Evolutionary conservation across 2,888 invertebrate species (phyloP), one percentile per base, ranked within the genome.

Genomic region (Cryptocheilus praepositus): DNA sequence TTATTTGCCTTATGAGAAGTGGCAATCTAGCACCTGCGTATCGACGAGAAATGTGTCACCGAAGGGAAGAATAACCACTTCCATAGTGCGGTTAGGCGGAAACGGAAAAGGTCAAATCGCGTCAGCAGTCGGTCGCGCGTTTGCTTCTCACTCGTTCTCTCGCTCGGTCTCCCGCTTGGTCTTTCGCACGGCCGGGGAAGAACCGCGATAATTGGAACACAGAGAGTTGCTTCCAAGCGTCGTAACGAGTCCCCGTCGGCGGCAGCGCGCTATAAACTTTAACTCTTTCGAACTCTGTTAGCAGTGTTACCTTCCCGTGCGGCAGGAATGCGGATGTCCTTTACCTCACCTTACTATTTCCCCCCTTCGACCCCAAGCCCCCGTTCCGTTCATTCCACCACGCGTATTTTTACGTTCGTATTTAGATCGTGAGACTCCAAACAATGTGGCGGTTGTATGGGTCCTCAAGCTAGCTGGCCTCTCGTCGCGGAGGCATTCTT

Each of bases 211-310:
- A 82, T 82, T 82, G 77, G 80, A 82, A 81, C 79, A 81, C 81
- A 82, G 77, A 75, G 76, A 74, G 71, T 73, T 73, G 69, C 68
- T 60, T 67, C 71, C 73, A 63, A 61, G 76, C 76, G 64, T 71
- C 64, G 70, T 71, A 73, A 76, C 73, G 57, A 71, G 67, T 72
- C 64, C 67, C 55, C 70, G 44, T 61, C 64, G 64, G 65, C 67
- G 19, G 54, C 67, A 61, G 58, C 73, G 67, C 62, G 63, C 70
- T 74, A 81, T 81, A 79, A 83, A 84, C 77, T 82, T 83, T 71
- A 81, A 82, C 81, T 79, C 79, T 79, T 81, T 76, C 78, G 76
- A 80, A 85, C 77, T 83, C 80, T 70, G 81, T 81, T 83, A 81
- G 78, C 74, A 75, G 75, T 64, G 73, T 73, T 71, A 76, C 75